Percentiles rank a stretch among this genome's conserved stretches.
Conservation (phyloP, 2,797 vertebrate genomes). For the Remorina albescens region DNA sequence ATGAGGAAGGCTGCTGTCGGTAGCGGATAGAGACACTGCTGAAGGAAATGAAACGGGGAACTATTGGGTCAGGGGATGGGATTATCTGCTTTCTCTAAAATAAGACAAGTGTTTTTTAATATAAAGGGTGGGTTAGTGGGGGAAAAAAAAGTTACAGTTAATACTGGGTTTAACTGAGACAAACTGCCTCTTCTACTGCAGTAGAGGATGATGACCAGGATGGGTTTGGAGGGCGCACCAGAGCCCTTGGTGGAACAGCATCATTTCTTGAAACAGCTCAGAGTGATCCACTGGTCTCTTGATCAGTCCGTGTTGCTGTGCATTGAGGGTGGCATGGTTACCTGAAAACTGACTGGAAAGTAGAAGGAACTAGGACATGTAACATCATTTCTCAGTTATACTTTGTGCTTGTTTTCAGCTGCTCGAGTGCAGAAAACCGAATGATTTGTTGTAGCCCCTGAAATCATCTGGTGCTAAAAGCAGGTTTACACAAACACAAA, state of each 20-base stretch:
- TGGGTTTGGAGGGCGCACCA: not conserved
- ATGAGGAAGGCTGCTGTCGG: slow-evolving; percentile 90
- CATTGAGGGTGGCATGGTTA: not conserved
- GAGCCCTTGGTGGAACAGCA: slow-evolving; percentile 3
- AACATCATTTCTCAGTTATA: not conserved
- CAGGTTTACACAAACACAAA: slow-evolving; percentile 36
- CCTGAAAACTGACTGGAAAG: slow-evolving; percentile 2
- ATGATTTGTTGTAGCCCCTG: not conserved
- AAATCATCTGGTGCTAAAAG: not conserved
- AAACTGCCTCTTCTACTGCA: slow-evolving; percentile 25
- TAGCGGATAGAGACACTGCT: slow-evolving; percentile 70
- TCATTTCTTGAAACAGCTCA: slow-evolving; percentile 1
- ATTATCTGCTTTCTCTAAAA: slow-evolving; percentile 12
- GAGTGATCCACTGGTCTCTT: slow-evolving; percentile 12
- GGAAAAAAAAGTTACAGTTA: slow-evolving; percentile 1
- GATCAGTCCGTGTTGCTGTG: not conserved
- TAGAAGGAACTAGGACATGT: slow-evolving; percentile 2
- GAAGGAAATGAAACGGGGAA: not conserved
- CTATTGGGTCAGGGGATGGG: slow-evolving; percentile 9
- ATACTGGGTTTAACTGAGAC: slow-evolving; percentile 34
- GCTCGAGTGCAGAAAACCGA: not conserved
- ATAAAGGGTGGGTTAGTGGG: slow-evolving; percentile 24
- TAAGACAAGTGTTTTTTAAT: slow-evolving; percentile 49
- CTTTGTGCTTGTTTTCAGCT: slow-evolving; percentile 36
- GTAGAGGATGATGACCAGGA: slow-evolving; percentile 10